These are phyloP conservation scores for Gambusia affinis DNA, from an alignment of 2,113 vertebrate genomes.

Conservation along the genomic window DNA sequence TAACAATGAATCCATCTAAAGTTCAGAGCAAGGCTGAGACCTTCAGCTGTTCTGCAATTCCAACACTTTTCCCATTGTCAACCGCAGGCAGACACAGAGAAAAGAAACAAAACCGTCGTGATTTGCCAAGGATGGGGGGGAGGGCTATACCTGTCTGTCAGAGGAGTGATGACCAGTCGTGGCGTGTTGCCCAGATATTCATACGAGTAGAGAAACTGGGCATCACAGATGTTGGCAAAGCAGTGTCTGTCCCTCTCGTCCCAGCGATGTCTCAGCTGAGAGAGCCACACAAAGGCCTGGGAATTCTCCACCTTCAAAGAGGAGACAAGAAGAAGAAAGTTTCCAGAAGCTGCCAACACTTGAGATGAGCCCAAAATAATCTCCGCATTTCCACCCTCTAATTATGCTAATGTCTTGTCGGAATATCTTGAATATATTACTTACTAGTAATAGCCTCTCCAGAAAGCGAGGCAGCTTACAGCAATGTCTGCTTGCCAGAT, in stretches of 20 bases:
- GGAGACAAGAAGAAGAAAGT: neutral
- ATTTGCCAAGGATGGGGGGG: neutral
- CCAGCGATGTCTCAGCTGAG: constrained; percentile 94
- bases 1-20: no score
- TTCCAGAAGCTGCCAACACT: neutral
- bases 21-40: no score
- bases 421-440: constrained; percentile 36
- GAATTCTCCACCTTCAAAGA: constrained; percentile 86
- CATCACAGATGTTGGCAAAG: constrained; percentile 94
- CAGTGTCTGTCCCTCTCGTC: constrained; percentile 88
- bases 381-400: constrained; percentile 28
- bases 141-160: constrained; percentile 89
- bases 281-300: constrained; percentile 94
- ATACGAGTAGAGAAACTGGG: constrained; percentile 92
- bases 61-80: no score
- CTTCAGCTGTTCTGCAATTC: no score
- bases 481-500: neutral
- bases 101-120: neutral
- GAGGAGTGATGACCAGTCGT: constrained; percentile 93
- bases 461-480: constrained; percentile 6
- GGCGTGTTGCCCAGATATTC: constrained; percentile 97
- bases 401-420: constrained; percentile 46
- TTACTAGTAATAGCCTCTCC: constrained; percentile 35
- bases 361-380: constrained; percentile 26
- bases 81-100: no score